phyloP scores from a whole-genome alignment of 2,888 invertebrate genomes.

The Esperia sulphurella region DNA sequence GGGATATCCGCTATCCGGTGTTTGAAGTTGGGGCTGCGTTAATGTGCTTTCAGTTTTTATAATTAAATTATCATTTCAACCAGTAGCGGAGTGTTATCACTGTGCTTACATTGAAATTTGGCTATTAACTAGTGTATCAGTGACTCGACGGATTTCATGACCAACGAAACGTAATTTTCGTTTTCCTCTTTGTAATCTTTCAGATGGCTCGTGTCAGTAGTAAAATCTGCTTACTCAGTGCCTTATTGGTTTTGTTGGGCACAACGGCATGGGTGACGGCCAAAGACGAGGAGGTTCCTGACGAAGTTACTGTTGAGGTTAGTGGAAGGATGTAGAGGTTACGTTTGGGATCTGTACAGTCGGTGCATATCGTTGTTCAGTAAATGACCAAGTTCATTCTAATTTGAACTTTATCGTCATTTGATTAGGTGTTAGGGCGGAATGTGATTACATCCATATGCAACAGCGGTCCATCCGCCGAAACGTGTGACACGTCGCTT shows the following conservation, averaged over 20 bases:
- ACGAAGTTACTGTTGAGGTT: slow-evolving; percentile 66
- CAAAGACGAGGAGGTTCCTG: slow-evolving; percentile 44
- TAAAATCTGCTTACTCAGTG: slow-evolving; percentile 42
- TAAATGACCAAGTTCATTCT: too few relatives aligned
- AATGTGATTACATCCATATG: too few relatives aligned
- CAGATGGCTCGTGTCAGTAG: slow-evolving; percentile 63
- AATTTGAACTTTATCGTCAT: too few relatives aligned
- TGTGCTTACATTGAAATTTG: not conserved
- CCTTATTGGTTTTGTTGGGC: slow-evolving; percentile 45
- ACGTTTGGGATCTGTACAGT: not conserved
- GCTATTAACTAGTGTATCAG: not conserved
- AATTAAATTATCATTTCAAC: slow-evolving; percentile 42
- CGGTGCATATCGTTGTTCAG: too few relatives aligned
- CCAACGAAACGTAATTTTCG: not conserved
- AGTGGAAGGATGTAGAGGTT: slow-evolving; percentile 27
- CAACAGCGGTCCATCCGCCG: too few relatives aligned
- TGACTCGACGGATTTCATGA: slow-evolving; percentile 4
- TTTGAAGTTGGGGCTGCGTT: slow-evolving; percentile 18
- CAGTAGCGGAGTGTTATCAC: slow-evolving; percentile 2
- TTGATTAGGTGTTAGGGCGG: too few relatives aligned
- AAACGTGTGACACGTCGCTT: too few relatives aligned
- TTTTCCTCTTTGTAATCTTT: slow-evolving; percentile 25
- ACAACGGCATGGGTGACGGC: slow-evolving; percentile 31
- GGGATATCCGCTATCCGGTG: slow-evolving; percentile 69
- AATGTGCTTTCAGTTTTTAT: slow-evolving; percentile 23